These are phyloP conservation scores for Catocala nupta DNA, from an alignment of 2,888 invertebrate genomes.

Conservation along the genomic window DNA sequence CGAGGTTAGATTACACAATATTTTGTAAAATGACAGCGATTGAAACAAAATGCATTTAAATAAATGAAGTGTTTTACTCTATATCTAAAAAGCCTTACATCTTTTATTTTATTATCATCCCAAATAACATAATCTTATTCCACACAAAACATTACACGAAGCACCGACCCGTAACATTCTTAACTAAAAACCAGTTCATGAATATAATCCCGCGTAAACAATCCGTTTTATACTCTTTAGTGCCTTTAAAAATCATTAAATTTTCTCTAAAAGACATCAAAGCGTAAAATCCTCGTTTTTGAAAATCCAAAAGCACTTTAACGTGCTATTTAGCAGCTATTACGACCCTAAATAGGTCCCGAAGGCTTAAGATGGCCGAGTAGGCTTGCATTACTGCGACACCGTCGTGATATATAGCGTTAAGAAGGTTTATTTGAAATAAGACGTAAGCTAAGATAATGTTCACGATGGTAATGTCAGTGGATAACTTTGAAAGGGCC, in stretches of 20 bases:
- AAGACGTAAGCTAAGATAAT: slow-evolving; percentile 14
- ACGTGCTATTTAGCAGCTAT: slow-evolving; percentile 39
- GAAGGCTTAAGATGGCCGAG: slow-evolving; percentile 33
- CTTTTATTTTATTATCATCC: too few relatives aligned
- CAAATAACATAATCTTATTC: too few relatives aligned
- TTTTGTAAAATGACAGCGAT: too few relatives aligned
- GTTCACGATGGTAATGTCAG: background rate
- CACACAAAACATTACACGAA: background rate
- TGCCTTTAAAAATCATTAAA: slow-evolving; percentile 25
- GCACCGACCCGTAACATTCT: background rate
- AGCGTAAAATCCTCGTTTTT: slow-evolving; percentile 21
- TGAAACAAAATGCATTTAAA: too few relatives aligned
- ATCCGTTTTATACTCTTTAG: slow-evolving; percentile 9
- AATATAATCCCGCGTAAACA: slow-evolving; percentile 3
- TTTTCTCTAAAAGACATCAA: slow-evolving; percentile 12
- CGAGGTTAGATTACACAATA: too few relatives aligned
- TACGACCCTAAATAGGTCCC: slow-evolving; percentile 39
- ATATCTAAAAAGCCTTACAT: too few relatives aligned
- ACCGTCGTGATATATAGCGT: slow-evolving; percentile 28
- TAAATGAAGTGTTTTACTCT: too few relatives aligned
- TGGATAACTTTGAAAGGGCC: slow-evolving; percentile 6
- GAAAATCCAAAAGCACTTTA: slow-evolving; percentile 29
- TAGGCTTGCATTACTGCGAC: slow-evolving; percentile 25
- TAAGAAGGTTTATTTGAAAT: slow-evolving; percentile 24
- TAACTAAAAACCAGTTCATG: slow-evolving; percentile 4